These are phyloP conservation scores for Eupithecia insigniata DNA, from an alignment of 2,888 invertebrate species.

Conservation along the genomic window DNA sequence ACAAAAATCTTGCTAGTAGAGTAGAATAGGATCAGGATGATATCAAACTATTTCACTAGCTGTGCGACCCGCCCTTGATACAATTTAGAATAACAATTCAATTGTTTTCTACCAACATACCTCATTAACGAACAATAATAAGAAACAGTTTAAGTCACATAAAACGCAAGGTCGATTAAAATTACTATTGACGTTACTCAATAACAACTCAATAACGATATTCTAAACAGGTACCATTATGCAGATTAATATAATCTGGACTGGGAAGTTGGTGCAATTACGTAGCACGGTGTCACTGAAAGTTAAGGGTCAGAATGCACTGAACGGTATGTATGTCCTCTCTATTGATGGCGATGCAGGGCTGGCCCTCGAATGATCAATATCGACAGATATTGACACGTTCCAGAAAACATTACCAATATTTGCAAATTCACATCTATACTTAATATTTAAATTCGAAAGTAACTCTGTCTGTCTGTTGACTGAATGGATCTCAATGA, in stretches of 20 bases:
- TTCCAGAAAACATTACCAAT: background rate
- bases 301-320: slow-evolving; percentile 36
- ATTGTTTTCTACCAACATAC: slow-evolving; percentile 20
- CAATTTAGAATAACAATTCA: slow-evolving; percentile 14
- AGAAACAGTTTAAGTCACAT: slow-evolving; percentile 32
- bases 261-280: slow-evolving; percentile 46
- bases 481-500: too few species aligned
- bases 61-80: slow-evolving; percentile 13
- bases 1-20: background rate
- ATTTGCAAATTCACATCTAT: background rate
- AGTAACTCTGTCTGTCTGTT: too few species aligned
- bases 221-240: slow-evolving; percentile 48
- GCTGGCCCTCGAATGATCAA: slow-evolving; percentile 13
- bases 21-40: background rate
- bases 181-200: slow-evolving; percentile 46
- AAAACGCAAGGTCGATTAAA: slow-evolving; percentile 39
- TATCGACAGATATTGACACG: background rate
- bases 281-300: slow-evolving; percentile 34
- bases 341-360: slow-evolving; percentile 29
- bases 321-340: slow-evolving; percentile 39
- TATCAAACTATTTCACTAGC: slow-evolving; percentile 1
- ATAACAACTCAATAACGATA: slow-evolving; percentile 48
- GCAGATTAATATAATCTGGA: slow-evolving; percentile 50
- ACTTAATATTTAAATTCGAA: too few species aligned
- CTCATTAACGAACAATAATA: slow-evolving; percentile 28